Conservation (phyloP, 2,113 vertebrate genomes). For the Verasper variegatus region DNA sequence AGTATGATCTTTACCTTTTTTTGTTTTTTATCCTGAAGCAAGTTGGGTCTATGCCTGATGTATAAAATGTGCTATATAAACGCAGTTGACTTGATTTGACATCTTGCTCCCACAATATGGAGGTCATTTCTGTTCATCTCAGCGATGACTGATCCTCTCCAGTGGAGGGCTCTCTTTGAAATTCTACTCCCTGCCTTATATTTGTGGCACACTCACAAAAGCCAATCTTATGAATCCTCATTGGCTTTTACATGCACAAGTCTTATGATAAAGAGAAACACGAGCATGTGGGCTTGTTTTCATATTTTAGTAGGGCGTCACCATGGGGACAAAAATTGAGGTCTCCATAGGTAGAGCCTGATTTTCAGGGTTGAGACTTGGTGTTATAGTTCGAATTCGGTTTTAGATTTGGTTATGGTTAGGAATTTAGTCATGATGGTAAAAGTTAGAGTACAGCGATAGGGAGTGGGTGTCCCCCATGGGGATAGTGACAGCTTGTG, state of each 20-base stretch:
- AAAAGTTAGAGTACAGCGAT: background rate
- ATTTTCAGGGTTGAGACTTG: background rate
- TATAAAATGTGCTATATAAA: background rate
- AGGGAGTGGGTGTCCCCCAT: background rate
- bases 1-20: background rate
- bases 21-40: background rate
- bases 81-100: background rate
- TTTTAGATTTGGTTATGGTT: no score
- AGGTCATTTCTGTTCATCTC: constrained; percentile 14
- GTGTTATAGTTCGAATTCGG: background rate
- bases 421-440: background rate
- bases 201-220: background rate
- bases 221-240: constrained; percentile 25
- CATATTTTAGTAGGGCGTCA: background rate
- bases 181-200: background rate
- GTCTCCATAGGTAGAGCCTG: background rate
- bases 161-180: constrained; percentile 42
- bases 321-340: background rate
- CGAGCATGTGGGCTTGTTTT: background rate
- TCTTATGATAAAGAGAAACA: constrained; percentile 20
- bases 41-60: background rate
- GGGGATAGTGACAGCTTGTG: background rate
- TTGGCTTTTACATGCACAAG: constrained; percentile 31
- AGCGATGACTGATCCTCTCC: constrained; percentile 29
- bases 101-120: background rate